Base-by-base conservation (phyloP, 2,888 invertebrate species). In the Eupithecia exiguata region DNA sequence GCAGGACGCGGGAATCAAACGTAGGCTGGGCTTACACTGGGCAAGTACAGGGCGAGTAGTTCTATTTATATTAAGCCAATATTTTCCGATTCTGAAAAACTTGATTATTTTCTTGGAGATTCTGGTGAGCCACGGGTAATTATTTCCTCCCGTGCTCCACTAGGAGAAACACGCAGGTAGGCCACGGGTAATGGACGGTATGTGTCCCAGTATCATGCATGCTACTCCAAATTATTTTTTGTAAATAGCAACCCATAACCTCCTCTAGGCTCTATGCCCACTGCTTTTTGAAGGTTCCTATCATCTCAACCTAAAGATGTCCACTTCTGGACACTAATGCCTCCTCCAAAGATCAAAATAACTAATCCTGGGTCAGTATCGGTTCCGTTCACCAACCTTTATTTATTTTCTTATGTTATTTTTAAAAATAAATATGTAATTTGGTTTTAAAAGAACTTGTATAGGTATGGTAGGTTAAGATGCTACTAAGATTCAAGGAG, bases 1-100 rank as follows among this genome's bases (percentile, higher is more conserved):
- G 71, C 43, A 36, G 10, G 38, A 36, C 30, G 21, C 30, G 69
- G 25, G 69, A 71, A 68, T 72, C 72, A 69, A 66, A 40, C 66
- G 21, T 43, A 66, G 40, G 66, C 66, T 14, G 21, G 66, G 12
- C 16, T 38, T 38, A n/a, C 66, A 40, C 66, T 4, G 21, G 38
- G 63, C 12, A 3, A 65, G 63, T 38, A 38, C 63, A 36, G 5
- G n/a, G 10, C n/a, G n/a, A 36, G 63, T 10, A 16, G 21, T 25
- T 5, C 14, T 25, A 25, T 58, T 25, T 58, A 58, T 25, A 58
- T 58, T 58, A 14, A 25, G 58, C 25, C 21, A 58, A 12, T 7
- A 5, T 21, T 21, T 10, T 21, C 4, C 49, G 2, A 21, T 10
- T 53, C 21, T 21, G 21, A 53, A 10, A 3, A 53, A 21, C 10